phyloP scores from a whole-genome alignment of 2,888 invertebrate genomes.

The Yponomeuta cagnagella region DNA sequence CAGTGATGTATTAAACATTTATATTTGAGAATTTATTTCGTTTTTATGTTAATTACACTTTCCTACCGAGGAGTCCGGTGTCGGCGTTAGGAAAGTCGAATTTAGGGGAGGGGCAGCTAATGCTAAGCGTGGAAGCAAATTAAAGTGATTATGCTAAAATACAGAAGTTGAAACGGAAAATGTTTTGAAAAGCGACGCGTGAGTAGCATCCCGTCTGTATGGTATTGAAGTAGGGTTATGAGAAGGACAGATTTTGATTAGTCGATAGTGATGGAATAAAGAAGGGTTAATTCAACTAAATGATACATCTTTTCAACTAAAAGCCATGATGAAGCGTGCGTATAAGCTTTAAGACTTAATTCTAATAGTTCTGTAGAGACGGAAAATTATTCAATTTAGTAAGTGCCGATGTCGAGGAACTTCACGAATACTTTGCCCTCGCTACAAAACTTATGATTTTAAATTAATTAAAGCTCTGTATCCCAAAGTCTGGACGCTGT shows the following conservation, averaged over 20 bases:
- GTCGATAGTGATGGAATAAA: background rate
- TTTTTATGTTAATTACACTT: conserved; percentile 41
- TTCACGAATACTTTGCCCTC: background rate
- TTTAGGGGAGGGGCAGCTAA: conserved; percentile 47
- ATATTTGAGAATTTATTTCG: conserved; percentile 70
- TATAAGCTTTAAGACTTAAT: background rate
- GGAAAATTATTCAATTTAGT: background rate
- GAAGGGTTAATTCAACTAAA: background rate
- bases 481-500: too few species aligned
- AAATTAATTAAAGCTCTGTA: background rate
- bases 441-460: background rate
- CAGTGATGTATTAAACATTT: conserved; percentile 70
- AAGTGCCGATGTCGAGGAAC: background rate
- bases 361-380: background rate
- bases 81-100: conserved; percentile 73
- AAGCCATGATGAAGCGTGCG: background rate
- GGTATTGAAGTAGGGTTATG: background rate
- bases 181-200: background rate
- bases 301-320: background rate
- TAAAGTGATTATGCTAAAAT: conserved; percentile 10
- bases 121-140: conserved; percentile 23
- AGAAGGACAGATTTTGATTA: background rate
- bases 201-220: conserved; percentile 7
- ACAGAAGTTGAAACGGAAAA: background rate
- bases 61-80: conserved; percentile 69